Conservation (phyloP, 2,113 vertebrate genomes). For the Brachypodius melanocephalos region DNA sequence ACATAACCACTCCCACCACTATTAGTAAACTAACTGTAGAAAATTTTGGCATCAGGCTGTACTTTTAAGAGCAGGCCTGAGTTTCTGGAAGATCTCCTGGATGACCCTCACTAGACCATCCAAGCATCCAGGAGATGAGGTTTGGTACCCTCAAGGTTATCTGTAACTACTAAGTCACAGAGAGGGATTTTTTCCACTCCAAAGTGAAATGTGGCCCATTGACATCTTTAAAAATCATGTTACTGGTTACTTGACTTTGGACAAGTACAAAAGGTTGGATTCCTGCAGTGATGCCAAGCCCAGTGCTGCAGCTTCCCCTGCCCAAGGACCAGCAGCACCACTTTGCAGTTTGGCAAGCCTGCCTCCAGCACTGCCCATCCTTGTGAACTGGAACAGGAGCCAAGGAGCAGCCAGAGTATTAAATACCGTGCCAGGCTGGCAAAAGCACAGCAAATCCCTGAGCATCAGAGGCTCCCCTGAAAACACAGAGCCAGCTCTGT, state of each 20-base stretch:
- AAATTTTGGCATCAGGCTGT: not conserved
- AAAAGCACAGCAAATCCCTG: not conserved
- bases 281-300: not conserved
- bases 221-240: not conserved
- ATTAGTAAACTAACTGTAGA: not conserved
- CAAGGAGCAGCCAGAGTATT: not conserved
- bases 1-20: not conserved
- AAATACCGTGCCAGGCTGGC: not conserved
- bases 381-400: not conserved
- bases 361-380: accelerated
- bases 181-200: not conserved
- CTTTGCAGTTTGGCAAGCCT: not conserved
- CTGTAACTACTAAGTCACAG: not conserved
- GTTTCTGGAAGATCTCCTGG: not conserved
- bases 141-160: not conserved
- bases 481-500: constrained; percentile 18
- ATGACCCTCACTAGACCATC: not conserved
- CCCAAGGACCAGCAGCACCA: not conserved
- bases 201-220: not conserved
- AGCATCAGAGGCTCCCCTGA: not conserved
- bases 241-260: not conserved
- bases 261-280: not conserved
- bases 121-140: not conserved
- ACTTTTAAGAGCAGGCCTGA: not conserved
- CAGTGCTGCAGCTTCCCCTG: not conserved